phyloP scores from a whole-genome alignment of 2,113 vertebrate genomes.

The Brienomyrus brachyistius region DNA sequence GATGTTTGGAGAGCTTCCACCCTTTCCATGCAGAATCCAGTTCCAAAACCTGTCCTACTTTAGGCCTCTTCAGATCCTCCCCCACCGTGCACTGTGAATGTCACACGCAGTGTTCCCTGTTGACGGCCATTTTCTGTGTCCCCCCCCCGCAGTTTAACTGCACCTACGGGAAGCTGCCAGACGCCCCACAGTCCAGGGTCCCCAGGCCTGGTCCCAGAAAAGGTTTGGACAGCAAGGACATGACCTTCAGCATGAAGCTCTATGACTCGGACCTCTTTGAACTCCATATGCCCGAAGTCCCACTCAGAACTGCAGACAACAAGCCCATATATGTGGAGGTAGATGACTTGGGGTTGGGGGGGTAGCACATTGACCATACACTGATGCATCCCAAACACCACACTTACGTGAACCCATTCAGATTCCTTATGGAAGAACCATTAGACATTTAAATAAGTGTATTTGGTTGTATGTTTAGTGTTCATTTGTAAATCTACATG shows the following conservation, averaged over 20 bases:
- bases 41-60: neutral
- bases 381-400: neutral
- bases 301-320: constrained; percentile 71
- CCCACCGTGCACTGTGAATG: neutral
- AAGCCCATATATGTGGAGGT: constrained; percentile 83
- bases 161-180: constrained; percentile 56
- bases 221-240: constrained; percentile 53
- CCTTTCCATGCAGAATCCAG: constrained; percentile 34
- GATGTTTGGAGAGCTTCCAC: constrained; percentile 26
- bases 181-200: neutral
- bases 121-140: constrained; percentile 20
- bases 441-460: neutral
- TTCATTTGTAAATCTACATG: neutral
- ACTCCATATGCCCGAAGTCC: constrained; percentile 58
- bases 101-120: constrained; percentile 10
- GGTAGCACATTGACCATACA: neutral
- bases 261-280: constrained; percentile 64
- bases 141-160: constrained; percentile 80
- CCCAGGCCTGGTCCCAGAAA: constrained; percentile 20
- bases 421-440: neutral
- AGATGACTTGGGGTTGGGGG: constrained; percentile 27
- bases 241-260: constrained; percentile 80
- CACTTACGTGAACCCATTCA: neutral
- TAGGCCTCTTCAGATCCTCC: neutral
- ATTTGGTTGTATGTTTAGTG: neutral